Conservation (phyloP, 2,888 invertebrate genomes). For the Cactoblastis cactorum region DNA sequence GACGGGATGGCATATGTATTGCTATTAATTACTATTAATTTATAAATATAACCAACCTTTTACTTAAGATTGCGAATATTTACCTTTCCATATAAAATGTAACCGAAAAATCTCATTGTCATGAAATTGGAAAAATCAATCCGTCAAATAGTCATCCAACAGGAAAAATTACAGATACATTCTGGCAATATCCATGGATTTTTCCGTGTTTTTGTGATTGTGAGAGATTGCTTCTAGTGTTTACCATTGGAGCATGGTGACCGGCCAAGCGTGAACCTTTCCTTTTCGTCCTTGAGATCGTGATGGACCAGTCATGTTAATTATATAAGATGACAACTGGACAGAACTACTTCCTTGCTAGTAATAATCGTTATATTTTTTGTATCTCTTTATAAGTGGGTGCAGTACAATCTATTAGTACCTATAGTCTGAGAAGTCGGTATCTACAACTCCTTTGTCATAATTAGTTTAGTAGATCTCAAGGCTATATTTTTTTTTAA, state of each 20-base stretch:
- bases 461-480: no score
- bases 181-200: neutral
- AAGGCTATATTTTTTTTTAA: no score
- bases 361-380: neutral
- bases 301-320: conserved; percentile 1
- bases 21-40: no score
- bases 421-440: neutral
- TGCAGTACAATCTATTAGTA: neutral
- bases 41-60: no score
- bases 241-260: neutral
- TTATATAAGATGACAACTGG: neutral
- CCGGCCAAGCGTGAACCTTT: conserved; percentile 4
- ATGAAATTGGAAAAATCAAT: no score
- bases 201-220: conserved; percentile 3
- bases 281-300: conserved; percentile 7
- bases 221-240: neutral
- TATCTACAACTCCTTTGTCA: neutral
- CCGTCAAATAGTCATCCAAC: neutral
- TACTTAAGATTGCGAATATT: no score
- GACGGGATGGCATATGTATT: no score
- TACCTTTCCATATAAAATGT: no score
- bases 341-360: neutral
- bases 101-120: no score
- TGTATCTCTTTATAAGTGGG: neutral
- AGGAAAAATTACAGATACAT: neutral